Percentiles rank a stretch among this genome's conserved stretches.
phyloP scores from a whole-genome alignment of 2,797 vertebrate species.

The Chaetodon trifasciatus region DNA sequence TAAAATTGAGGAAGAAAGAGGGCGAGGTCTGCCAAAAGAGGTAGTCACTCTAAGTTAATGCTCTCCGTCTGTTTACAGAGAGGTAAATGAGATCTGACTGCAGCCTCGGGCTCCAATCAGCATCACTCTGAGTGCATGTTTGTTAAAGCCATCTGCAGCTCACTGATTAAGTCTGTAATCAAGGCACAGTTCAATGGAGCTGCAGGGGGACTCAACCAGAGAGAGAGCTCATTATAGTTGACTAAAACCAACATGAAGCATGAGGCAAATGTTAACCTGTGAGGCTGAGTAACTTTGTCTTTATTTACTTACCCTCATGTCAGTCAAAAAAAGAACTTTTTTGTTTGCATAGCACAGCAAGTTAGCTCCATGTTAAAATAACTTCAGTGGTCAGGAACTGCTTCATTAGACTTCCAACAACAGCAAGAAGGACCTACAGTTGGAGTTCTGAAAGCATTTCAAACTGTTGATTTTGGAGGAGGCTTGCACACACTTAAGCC shows the following conservation, averaged over 20 bases:
- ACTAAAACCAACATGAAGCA: constrained; percentile 38
- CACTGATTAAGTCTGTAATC: constrained; percentile 56
- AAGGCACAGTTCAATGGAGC: constrained; percentile 38
- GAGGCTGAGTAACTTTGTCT: constrained; percentile 31
- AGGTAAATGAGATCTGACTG: constrained; percentile 51
- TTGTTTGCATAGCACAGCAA: not conserved
- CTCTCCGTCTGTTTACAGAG: constrained; percentile 48
- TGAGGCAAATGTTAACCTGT: constrained; percentile 21
- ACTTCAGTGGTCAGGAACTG: not conserved
- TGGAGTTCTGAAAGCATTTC: constrained; percentile 1
- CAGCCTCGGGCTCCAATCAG: constrained; percentile 53
- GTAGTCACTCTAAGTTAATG: constrained; percentile 36
- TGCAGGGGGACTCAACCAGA: constrained; percentile 16
- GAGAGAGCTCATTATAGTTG: constrained; percentile 32
- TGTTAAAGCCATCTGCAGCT: constrained; percentile 45
- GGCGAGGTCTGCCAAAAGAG: constrained; percentile 22
- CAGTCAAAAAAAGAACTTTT: constrained; percentile 7
- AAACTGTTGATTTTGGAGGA: constrained; percentile 32
- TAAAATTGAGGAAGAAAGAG: constrained; percentile 2
- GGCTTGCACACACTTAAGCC: not conserved
- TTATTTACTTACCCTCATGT: constrained; percentile 36
- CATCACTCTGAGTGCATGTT: constrained; percentile 31
- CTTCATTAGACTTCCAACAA: constrained; percentile 27
- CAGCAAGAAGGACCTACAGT: constrained; percentile 18
- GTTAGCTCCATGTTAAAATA: constrained; percentile 24